A percentile compares a stretch with the other conserved stretches of the same genome.
These are phyloP conservation scores for Glomeris maerens DNA, from an alignment of 1,140 invertebrate species.

Conservation along the genomic window DNA sequence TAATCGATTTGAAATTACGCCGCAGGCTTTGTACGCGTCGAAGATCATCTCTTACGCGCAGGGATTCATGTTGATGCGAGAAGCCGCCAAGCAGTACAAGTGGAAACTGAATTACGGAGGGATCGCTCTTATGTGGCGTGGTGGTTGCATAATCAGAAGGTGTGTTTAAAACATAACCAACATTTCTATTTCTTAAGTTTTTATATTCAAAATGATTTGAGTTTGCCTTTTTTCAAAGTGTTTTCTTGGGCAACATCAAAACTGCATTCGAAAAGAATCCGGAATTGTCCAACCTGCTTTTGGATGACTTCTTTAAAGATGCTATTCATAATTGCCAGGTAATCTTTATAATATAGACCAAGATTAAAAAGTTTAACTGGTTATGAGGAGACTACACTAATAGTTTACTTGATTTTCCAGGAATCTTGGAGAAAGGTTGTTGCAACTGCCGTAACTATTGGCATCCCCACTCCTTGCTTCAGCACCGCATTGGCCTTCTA, in stretches of 20 bases:
- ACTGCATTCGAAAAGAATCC: conserved; percentile 86
- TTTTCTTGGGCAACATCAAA: conserved; percentile 95
- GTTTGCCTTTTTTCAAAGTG: conserved; percentile 42
- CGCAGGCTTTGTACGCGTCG: conserved; percentile 82
- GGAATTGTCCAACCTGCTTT: conserved; percentile 69
- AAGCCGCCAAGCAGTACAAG: conserved; percentile 75
- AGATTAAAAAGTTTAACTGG: neutral
- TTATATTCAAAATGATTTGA: too few species aligned
- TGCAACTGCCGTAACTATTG: conserved; percentile 44
- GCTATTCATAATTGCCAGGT: conserved; percentile 65
- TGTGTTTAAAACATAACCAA: too few species aligned
- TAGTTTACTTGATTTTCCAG: conserved; percentile 22
- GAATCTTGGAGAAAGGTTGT: conserved; percentile 40
- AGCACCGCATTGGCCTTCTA: conserved; percentile 90
- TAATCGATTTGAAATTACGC: neutral
- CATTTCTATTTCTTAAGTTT: too few species aligned
- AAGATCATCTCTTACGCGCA: conserved; percentile 99
- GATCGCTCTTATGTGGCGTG: conserved; percentile 98
- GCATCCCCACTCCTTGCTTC: conserved; percentile 84
- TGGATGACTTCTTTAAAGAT: conserved; percentile 86
- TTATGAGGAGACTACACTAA: conserved; percentile 34
- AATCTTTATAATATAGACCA: conserved; percentile 27
- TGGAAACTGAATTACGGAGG: conserved; percentile 97
- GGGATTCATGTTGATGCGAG: conserved; percentile 94
- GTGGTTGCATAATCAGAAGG: conserved; percentile 96